These are phyloP conservation scores for Formica aserva DNA, from an alignment of 2,888 invertebrate genomes.

Conservation along the genomic window DNA sequence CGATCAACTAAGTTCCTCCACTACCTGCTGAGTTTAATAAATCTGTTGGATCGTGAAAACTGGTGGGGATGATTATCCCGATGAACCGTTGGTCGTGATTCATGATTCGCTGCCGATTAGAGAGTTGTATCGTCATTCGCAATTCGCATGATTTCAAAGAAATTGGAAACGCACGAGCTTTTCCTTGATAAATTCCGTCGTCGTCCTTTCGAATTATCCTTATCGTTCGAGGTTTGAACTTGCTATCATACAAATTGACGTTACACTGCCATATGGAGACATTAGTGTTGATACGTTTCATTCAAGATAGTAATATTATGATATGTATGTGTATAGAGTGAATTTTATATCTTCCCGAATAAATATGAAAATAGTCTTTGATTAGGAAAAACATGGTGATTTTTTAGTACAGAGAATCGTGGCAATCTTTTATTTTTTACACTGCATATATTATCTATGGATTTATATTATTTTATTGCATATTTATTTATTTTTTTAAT, in stretches of 20 bases:
- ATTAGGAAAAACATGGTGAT: not conserved
- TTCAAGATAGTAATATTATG: not conserved
- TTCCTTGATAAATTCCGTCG: not conserved
- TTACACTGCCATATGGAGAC: not conserved
- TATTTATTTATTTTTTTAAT: not conserved
- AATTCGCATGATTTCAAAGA: not conserved
- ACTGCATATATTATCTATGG: not conserved
- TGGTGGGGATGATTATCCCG: constrained; percentile 12
- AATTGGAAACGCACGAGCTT: not conserved
- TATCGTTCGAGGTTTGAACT: not conserved
- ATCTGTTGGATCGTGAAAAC: not conserved
- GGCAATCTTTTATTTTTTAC: not conserved
- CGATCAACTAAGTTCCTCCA: not conserved
- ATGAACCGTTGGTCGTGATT: not conserved
- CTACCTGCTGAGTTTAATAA: constrained; percentile 1
- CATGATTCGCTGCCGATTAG: not conserved
- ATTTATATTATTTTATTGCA: not conserved
- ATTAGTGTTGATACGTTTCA: not conserved
- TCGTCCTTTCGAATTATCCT: not conserved
- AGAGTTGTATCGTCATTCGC: not conserved
- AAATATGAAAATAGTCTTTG: not conserved
- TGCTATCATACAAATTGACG: not conserved
- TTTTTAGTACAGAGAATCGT: not conserved
- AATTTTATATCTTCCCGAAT: not conserved
- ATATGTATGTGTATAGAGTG: too few species aligned